Evolutionary conservation across 2,888 invertebrate species (phyloP).

Genomic region (Cactoblastis cactorum): DNA sequence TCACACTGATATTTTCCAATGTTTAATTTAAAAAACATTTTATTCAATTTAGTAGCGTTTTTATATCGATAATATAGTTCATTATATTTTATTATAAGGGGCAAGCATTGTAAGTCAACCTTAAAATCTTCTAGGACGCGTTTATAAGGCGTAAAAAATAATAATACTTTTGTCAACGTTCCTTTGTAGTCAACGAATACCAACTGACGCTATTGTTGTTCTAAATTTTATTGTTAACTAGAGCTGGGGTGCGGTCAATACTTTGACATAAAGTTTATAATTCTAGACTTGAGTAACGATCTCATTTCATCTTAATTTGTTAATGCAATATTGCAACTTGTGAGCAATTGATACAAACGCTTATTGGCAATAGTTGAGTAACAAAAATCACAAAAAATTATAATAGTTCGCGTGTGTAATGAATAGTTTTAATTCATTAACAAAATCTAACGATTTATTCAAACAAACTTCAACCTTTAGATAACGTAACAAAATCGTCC

Average conservation of each 20-base stretch:
- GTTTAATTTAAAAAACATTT: too few relatives aligned
- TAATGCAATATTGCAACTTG: too few relatives aligned
- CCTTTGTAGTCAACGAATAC: conserved; percentile 66
- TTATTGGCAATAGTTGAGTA: too few relatives aligned
- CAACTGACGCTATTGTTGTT: conserved; percentile 68
- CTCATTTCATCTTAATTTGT: too few relatives aligned
- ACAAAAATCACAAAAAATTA: too few relatives aligned
- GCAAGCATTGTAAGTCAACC: neutral
- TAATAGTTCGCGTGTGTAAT: too few relatives aligned
- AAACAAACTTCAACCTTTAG: neutral
- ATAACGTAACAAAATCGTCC: conserved; percentile 1
- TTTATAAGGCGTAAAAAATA: conserved; percentile 31
- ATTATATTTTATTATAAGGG: too few relatives aligned
- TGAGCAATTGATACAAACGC: too few relatives aligned
- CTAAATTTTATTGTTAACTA: conserved; percentile 64
- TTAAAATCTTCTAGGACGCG: neutral
- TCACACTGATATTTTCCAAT: too few relatives aligned
- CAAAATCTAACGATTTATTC: neutral
- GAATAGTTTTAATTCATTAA: neutral
- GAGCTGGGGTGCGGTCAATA: conserved; percentile 43
- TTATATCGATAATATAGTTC: too few relatives aligned
- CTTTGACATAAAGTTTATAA: neutral
- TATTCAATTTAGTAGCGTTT: too few relatives aligned
- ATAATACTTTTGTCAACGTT: conserved; percentile 60
- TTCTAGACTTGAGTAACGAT: too few relatives aligned